Evolutionary conservation across 2,113 vertebrate genomes (phyloP).

Genomic region (Triplophysa rosa): DNA sequence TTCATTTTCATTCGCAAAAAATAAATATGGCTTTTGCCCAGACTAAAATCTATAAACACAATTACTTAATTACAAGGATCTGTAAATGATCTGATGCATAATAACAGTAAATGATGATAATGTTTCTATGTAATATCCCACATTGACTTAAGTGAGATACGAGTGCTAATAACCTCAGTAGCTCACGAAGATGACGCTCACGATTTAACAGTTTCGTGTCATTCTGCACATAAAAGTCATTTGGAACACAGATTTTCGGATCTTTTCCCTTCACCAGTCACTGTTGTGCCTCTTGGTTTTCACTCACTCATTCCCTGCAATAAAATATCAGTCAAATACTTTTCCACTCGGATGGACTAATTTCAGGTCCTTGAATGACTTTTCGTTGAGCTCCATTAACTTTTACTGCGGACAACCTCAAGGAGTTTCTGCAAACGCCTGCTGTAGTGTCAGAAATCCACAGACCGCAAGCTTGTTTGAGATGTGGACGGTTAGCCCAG

Average conservation of each 20-base stretch:
- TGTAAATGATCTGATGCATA: neutral
- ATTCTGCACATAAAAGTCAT: constrained; percentile 39
- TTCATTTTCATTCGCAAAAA: neutral
- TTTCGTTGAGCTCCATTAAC: constrained; percentile 62
- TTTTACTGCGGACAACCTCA: constrained; percentile 63
- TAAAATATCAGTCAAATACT: constrained; percentile 64
- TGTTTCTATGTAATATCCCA: neutral
- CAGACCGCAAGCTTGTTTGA: constrained; percentile 19
- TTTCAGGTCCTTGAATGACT: constrained; percentile 60
- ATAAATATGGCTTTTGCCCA: neutral
- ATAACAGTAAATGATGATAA: neutral
- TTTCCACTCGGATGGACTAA: constrained; percentile 54
- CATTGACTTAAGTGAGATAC: neutral
- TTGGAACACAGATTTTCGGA: constrained; percentile 40
- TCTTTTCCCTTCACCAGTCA: constrained; percentile 42
- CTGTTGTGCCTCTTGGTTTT: constrained; percentile 46
- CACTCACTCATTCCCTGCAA: constrained; percentile 54
- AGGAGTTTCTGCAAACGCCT: constrained; percentile 55
- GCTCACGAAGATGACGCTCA: neutral
- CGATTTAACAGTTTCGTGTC: constrained; percentile 21
- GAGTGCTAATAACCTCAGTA: neutral
- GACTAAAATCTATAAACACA: neutral
- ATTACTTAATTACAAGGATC: neutral
- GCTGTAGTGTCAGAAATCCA: constrained; percentile 40
- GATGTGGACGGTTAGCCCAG: constrained; percentile 12